Percentiles rank a stretch among this genome's conserved stretches.
Evolutionary conservation across 2,113 vertebrate species (phyloP).

Genomic region (Vimba vimba): DNA sequence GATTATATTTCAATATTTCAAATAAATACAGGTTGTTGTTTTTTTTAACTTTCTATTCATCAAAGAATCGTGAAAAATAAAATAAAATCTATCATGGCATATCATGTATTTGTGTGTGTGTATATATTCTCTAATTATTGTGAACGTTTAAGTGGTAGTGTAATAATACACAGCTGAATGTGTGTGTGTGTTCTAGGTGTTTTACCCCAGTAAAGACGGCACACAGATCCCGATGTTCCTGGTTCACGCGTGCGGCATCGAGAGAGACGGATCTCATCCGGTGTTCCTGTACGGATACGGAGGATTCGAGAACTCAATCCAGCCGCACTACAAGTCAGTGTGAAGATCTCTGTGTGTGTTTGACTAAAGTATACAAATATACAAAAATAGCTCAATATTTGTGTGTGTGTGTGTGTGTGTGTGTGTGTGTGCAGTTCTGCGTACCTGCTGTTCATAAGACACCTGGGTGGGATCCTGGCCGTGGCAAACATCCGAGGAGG

Average conservation of each 20-base stretch:
- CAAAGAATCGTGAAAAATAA: not conserved
- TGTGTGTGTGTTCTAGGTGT: slow-evolving; percentile 66
- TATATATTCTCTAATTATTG: not conserved
- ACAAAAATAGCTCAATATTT: too few species aligned
- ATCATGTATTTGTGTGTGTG: too few species aligned
- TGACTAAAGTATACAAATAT: too few species aligned
- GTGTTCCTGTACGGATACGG: slow-evolving; percentile 79
- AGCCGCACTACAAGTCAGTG: slow-evolving; percentile 76
- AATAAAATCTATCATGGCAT: not conserved
- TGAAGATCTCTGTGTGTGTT: not conserved
- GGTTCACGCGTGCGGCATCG: slow-evolving; percentile 69
- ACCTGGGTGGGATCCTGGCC: slow-evolving; percentile 77
- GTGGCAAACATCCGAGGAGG: slow-evolving; percentile 80
- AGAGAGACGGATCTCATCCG: slow-evolving; percentile 69
- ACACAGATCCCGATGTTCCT: slow-evolving; percentile 80
- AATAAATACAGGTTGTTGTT: too few species aligned
- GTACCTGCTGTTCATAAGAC: slow-evolving; percentile 74
- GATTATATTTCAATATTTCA: too few species aligned
- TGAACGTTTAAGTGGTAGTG: not conserved
- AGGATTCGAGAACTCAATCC: slow-evolving; percentile 75
- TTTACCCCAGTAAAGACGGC: slow-evolving; percentile 77
- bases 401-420: too few species aligned
- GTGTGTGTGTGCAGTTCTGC: slow-evolving; percentile 64
- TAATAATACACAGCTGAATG: not conserved
- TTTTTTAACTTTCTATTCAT: not conserved